Percentiles rank a stretch among this genome's conserved stretches.
phyloP scores from a whole-genome alignment of 2,113 vertebrate genomes.

The Oryzias celebensis region DNA sequence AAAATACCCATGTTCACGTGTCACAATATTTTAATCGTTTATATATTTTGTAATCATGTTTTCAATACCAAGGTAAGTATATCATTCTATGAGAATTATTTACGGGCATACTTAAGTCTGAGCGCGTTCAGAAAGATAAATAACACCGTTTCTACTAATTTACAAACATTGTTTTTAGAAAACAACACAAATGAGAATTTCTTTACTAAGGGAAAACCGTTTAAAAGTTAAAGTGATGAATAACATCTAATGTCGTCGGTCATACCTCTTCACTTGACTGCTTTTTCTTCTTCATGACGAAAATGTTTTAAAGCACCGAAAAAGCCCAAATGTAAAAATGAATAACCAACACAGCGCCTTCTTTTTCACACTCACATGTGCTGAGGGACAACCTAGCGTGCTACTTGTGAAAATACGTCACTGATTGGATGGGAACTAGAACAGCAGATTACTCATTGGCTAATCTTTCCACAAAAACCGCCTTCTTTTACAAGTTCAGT shows the following conservation, averaged over 20 bases:
- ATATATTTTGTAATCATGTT: no score
- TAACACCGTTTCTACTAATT: no score
- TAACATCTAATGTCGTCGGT: no score
- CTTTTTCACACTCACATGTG: conserved; percentile 58
- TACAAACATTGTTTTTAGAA: no score
- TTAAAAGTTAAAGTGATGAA: no score
- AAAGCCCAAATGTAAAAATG: not conserved
- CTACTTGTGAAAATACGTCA: conserved; percentile 5
- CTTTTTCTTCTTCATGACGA: conserved; percentile 42
- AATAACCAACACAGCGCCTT: not conserved
- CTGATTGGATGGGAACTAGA: conserved; percentile 31
- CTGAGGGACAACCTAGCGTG: conserved; percentile 35
- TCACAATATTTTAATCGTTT: not conserved
- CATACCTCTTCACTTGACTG: not conserved
- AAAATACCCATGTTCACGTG: not conserved
- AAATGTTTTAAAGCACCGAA: not conserved
- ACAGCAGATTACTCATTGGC: conserved; percentile 29
- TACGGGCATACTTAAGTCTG: no score
- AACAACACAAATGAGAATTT: no score
- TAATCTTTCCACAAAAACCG: not conserved
- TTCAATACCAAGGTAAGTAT: no score
- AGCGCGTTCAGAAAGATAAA: no score
- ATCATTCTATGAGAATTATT: no score
- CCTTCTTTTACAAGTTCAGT: conserved; percentile 41
- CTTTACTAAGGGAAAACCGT: no score